Evolutionary conservation across 92 coral and sea anemone species (phyloP), one percentile per base, ranked within the genome.

Genomic region (Siderastrea siderea): DNA sequence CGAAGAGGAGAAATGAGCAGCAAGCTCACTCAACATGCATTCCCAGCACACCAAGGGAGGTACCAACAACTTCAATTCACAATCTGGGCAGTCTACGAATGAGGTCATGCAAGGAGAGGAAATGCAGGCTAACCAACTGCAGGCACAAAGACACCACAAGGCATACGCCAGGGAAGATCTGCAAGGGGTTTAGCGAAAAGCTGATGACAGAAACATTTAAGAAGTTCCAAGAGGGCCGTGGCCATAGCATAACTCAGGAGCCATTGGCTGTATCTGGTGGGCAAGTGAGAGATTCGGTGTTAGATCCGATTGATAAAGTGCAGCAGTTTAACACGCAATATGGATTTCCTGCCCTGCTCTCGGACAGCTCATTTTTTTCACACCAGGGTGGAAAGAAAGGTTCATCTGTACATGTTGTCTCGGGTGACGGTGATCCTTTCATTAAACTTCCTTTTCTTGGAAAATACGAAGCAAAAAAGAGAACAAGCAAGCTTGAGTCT

Each of bases 141-240:
- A 74, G 80, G 11, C 65, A 82, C 43, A 19, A 54, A 19, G 68
- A 87, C 52, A 44, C 80, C 1, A 11, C 16, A 0, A 80, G 67
- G 16, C 85, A 73, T 14, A 3, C 57, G 50, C n/a, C 79, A 8
- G 94, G 96, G 15, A 93, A 84, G 72, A 79, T 95, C 12, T 81
- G 84, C 73, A 95, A 93, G 74, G 95, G 96, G 1, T 86, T 86
- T 14, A 86, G 91, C 73, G 93, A 94, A 68, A 90, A 88, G 61
- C n/a, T 75, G 16, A 50, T 81, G 0, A 79, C 57, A 62, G 88
- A 89, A 64, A 85, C 88, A 5, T 60, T 79, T 67, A 71, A 66
- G 47, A 77, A 69, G 43, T 1, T 70, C 45, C 59, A 17, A 26
- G 78, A 80, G 65, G 75, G 84, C 43, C 69, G 48, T 8, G 91